A percentile compares a stretch with the other conserved stretches of the same genome.
These are phyloP conservation scores for Cotesia vestalis DNA, from an alignment of 1,140 invertebrate species.

Conservation along the genomic window DNA sequence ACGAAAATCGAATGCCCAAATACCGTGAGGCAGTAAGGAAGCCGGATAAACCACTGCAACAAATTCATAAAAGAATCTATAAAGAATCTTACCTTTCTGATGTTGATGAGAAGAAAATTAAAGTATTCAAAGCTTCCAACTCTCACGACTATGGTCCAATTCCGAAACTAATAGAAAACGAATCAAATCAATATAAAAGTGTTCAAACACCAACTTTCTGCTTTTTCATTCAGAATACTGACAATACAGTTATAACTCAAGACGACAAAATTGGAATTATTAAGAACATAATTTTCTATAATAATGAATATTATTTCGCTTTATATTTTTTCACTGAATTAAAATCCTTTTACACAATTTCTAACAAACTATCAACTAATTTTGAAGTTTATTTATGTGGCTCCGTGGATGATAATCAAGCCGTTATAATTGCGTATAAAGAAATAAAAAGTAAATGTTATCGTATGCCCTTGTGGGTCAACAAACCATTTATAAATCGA, in stretches of 20 bases:
- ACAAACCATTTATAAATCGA: neutral
- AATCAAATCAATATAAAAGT: neutral
- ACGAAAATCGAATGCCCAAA: slow-evolving; percentile 59
- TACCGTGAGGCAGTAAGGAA: slow-evolving; percentile 49
- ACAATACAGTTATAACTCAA: neutral
- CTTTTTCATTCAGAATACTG: neutral
- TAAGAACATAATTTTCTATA: neutral
- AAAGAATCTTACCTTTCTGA: neutral
- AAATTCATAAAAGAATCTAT: slow-evolving; percentile 33
- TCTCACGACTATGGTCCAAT: neutral
- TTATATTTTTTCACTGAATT: neutral
- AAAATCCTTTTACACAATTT: neutral
- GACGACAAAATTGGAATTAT: neutral
- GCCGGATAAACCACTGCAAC: slow-evolving; percentile 44
- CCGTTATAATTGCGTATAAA: neutral
- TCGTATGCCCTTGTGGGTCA: neutral
- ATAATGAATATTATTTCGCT: neutral
- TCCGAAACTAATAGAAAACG: neutral
- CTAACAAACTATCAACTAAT: neutral
- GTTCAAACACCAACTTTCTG: neutral
- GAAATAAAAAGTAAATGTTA: slow-evolving; percentile 8
- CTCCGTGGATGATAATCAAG: neutral
- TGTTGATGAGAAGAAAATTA: neutral
- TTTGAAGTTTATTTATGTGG: slow-evolving; percentile 9
- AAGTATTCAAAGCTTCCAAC: neutral